Evolutionary conservation across 2,113 vertebrate species (phyloP).

Genomic region (Tinamus guttatus): DNA sequence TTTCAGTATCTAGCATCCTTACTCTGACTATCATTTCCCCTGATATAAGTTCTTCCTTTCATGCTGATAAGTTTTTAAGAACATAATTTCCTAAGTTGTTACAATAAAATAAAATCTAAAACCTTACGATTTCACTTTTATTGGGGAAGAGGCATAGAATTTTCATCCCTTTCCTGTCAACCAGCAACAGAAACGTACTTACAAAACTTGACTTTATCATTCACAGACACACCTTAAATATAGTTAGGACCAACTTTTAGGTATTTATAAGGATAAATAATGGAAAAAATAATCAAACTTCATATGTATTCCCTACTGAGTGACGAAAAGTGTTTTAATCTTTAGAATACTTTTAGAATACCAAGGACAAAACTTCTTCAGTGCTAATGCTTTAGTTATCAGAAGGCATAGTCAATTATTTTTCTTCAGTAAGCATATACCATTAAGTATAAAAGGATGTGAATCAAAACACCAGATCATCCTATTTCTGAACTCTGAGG

Average conservation of each 20-base stretch:
- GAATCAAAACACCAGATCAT: not conserved
- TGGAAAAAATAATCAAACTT: not conserved
- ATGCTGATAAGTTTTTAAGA: not conserved
- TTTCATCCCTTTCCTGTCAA: not conserved
- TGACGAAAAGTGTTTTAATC: not conserved
- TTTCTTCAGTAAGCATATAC: constrained; percentile 16
- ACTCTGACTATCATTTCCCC: not conserved
- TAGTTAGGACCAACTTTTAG: not conserved
- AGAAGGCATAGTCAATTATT: not conserved
- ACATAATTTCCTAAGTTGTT: not conserved
- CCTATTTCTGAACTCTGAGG: not conserved
- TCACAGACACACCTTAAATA: not conserved
- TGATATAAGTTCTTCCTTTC: not conserved
- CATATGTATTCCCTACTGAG: not conserved
- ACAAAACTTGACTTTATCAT: not conserved
- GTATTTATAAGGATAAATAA: not conserved
- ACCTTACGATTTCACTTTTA: rapidly evolving
- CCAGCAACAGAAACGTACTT: not conserved
- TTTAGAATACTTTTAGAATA: constrained; percentile 4
- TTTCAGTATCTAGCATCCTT: not conserved
- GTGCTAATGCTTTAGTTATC: not conserved
- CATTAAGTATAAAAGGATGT: not conserved
- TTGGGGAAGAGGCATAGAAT: not conserved
- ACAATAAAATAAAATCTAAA: not conserved
- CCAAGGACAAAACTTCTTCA: constrained; percentile 11